Evolutionary conservation across 1,140 invertebrate genomes (phyloP).

Genomic region (Bactericera cockerelli): DNA sequence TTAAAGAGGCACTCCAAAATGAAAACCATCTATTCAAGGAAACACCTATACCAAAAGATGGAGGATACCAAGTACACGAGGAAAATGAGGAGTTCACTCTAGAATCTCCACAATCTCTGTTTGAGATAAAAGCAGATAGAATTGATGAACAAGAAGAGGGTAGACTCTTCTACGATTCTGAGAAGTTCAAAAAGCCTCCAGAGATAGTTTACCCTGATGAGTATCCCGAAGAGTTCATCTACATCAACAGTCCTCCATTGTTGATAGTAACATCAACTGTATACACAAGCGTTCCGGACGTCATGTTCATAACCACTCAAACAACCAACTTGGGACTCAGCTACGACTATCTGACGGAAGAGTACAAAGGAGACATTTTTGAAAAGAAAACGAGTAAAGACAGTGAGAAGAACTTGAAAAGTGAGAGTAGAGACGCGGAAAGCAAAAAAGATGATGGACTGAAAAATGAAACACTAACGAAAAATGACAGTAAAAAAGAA

Average conservation of each 20-base stretch:
- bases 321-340: background rate
- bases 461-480: background rate
- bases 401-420: background rate
- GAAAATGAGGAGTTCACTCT: too few relatives aligned
- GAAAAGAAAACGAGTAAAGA: background rate
- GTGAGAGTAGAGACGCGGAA: background rate
- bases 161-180: background rate
- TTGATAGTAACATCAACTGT: constrained; percentile 16
- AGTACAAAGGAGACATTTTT: background rate
- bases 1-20: too few relatives aligned
- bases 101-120: too few relatives aligned
- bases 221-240: constrained; percentile 18
- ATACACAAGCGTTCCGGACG: constrained; percentile 17
- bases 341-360: background rate
- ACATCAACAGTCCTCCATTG: constrained; percentile 16
- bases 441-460: background rate
- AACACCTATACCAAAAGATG: too few relatives aligned
- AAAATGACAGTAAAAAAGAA: background rate
- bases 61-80: too few relatives aligned
- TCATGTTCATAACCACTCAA: constrained; percentile 16
- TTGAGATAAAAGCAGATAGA: too few relatives aligned
- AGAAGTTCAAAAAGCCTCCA: constrained; percentile 5
- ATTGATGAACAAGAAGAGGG: background rate
- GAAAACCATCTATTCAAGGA: too few relatives aligned
- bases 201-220: constrained; percentile 17